A percentile compares a stretch with the other conserved stretches of the same genome.
Evolutionary conservation across 2,888 invertebrate genomes (phyloP).

Genomic region (Tenthredo notha): DNA sequence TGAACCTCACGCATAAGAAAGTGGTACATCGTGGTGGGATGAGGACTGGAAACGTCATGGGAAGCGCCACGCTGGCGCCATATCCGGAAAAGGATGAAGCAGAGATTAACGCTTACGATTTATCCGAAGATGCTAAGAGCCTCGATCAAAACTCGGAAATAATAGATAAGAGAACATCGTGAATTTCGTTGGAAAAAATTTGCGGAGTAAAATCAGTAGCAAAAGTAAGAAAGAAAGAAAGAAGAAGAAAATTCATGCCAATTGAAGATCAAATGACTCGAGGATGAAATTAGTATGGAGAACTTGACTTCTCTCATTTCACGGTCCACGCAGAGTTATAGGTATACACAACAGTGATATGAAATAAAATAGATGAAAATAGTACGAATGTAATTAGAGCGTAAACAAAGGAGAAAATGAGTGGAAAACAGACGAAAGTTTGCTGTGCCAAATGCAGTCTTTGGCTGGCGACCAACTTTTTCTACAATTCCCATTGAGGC

Average conservation of each 20-base stretch:
- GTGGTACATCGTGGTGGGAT: slow-evolving; percentile 34
- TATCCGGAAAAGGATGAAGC: slow-evolving; percentile 36
- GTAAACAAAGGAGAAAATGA: slow-evolving; percentile 42
- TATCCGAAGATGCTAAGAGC: neutral
- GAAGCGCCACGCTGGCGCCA: slow-evolving; percentile 33
- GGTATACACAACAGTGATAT: neutral
- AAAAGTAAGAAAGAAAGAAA: neutral
- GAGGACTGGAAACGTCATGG: neutral
- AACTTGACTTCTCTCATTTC: neutral
- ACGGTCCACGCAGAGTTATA: neutral
- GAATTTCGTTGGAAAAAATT: neutral
- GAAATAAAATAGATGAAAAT: neutral
- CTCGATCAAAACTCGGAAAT: neutral
- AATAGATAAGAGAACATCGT: neutral
- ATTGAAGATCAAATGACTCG: neutral
- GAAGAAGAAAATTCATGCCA: neutral
- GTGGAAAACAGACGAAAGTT: slow-evolving; percentile 42
- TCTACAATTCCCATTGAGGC: neutral
- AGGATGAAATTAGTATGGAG: neutral
- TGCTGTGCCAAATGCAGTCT: slow-evolving; percentile 18
- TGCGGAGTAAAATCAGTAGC: neutral
- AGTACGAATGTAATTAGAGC: slow-evolving; percentile 23
- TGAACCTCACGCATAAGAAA: slow-evolving; percentile 48
- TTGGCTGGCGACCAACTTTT: slow-evolving; percentile 25
- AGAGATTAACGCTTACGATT: slow-evolving; percentile 34